phyloP scores from a whole-genome alignment of 2,888 invertebrate species.

The Drosophila anomelani region DNA sequence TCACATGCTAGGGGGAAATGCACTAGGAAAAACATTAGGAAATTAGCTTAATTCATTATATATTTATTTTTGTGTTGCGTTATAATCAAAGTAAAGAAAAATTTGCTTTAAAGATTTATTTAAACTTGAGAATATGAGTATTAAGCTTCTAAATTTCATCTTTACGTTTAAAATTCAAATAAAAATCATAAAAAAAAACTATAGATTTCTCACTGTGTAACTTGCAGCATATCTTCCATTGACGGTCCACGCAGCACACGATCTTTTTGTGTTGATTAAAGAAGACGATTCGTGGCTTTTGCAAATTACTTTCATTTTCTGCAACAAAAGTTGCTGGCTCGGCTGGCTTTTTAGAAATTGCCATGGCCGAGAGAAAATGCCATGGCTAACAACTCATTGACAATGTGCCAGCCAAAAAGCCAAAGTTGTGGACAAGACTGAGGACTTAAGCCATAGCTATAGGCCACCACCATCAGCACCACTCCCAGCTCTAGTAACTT shows the following conservation, averaged over 20 bases:
- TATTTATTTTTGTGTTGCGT: background rate
- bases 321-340: conserved; percentile 41
- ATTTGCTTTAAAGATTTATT: background rate
- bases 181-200: no score
- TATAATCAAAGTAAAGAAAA: no score
- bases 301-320: conserved; percentile 54
- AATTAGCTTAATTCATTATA: background rate
- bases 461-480: conserved; percentile 15
- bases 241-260: conserved; percentile 49
- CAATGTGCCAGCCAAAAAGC: conserved; percentile 67
- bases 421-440: conserved; percentile 37
- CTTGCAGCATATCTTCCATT: conserved; percentile 25
- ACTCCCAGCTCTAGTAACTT: conserved; percentile 14
- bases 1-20: conserved; percentile 30
- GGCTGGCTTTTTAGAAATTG: conserved; percentile 60
- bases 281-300: conserved; percentile 52
- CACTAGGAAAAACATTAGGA: conserved; percentile 11
- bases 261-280: conserved; percentile 61
- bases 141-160: no score
- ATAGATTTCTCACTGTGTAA: background rate
- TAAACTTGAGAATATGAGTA: background rate
- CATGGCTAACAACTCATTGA: conserved; percentile 65
- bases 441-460: conserved; percentile 24
- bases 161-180: no score
- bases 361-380: conserved; percentile 64